Base-by-base conservation (phyloP, 2,797 vertebrate species). In the Ptychobarbus kaznakovi region DNA sequence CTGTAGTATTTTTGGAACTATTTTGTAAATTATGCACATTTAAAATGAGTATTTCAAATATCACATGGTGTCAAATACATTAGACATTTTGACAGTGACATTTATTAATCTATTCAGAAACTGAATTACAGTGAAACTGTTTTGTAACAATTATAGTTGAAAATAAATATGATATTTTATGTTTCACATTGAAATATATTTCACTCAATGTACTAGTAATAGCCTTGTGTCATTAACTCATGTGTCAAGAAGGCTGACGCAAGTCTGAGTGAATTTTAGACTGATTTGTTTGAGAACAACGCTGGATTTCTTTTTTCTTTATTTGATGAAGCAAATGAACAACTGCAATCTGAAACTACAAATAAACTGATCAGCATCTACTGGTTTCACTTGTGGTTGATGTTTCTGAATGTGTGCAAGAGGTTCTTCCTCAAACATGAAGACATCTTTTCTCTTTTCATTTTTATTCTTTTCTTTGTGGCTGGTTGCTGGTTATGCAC, bases 351-450 rank as follows among this genome's bases (percentile, higher is more conserved):
- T 42, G 66, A 81, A 81, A 58, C 49, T 70, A 9, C 49, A n/a
- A 82, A 82, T 82, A 73, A 82, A 73, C 38, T 25, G 51, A 82
- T 82, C 68, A 73, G 51, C 11, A 82, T n/a, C 7, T 10, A 42
- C 69, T 73, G 13, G 46, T 56, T 58, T 79, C 18, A 13, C 25
- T 12, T 79, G 77, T 22, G 58, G 58, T 79, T 44, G 38, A 63
- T 18, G n/a, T 63, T 63, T 79, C 38, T 20, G 5, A 77, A 42
- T 61, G 22, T 25, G 53, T 77, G 75, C 12, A 61, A 61, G 53
- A 77, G 20, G 13, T 77, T 7, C 25, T 40, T 56, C 22, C 32
- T 58, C 20, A 56, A 35, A 12, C 35, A n/a, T 12, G 49, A 51
- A 35, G 4, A 53, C 18, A 76, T 7, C 1, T 58, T 76, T 58